Percentiles rank a stretch among this genome's conserved stretches.
These are phyloP conservation scores for Nomia melanderi DNA, from an alignment of 1,140 invertebrate genomes.

Conservation along the genomic window DNA sequence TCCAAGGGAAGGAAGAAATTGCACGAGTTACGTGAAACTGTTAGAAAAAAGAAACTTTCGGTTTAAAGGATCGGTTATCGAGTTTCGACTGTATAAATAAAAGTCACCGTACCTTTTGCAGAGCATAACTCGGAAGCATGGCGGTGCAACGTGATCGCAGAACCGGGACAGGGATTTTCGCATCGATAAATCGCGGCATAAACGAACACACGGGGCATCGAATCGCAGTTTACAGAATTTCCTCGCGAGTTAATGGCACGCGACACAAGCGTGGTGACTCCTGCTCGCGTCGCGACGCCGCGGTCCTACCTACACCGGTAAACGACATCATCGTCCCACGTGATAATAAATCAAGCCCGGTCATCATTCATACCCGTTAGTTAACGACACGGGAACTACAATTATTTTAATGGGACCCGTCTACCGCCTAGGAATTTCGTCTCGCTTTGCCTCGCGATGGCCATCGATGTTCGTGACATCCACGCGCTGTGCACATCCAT, in stretches of 20 bases:
- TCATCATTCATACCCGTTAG: conserved; percentile 40
- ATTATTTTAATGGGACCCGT: conserved; percentile 46
- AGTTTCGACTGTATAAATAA: too few species aligned
- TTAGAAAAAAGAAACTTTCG: too few species aligned
- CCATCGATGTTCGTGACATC: conserved; percentile 5
- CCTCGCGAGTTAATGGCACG: conserved; percentile 25
- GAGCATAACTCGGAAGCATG: too few species aligned
- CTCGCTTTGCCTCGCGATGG: conserved; percentile 13
- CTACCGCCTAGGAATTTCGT: conserved; percentile 28
- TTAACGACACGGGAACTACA: conserved; percentile 43
- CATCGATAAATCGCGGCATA: not conserved
- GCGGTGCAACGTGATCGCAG: too few species aligned
- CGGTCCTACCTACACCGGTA: not conserved
- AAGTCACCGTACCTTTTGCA: too few species aligned
- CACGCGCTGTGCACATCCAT: conserved; percentile 4
- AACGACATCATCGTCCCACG: conserved; percentile 29
- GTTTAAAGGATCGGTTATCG: too few species aligned
- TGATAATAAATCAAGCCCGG: conserved; percentile 32
- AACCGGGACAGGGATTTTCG: too few species aligned
- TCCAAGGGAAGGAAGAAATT: too few species aligned
- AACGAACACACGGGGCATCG: not conserved
- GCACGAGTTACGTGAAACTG: too few species aligned
- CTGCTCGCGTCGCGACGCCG: not conserved
- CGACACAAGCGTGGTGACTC: conserved; percentile 4
- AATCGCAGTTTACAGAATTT: conserved; percentile 27